Evolutionary conservation across 2,888 invertebrate species (phyloP), one percentile per base, ranked within the genome.

Genomic region (Heterodera filipjevi): DNA sequence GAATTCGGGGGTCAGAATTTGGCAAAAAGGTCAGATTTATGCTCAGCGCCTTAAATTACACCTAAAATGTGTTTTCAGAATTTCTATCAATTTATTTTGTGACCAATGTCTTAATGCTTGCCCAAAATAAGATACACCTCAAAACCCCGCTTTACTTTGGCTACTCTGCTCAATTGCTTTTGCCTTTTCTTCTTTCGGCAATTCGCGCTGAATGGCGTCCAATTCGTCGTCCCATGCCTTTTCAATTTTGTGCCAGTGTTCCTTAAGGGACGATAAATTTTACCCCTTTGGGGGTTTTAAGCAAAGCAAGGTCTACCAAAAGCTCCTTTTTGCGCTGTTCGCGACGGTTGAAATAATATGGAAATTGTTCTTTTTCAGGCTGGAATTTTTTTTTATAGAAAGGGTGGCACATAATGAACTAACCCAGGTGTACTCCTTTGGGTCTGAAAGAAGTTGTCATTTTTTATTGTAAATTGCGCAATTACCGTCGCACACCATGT

Each of bases 241-340:
- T 82, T 89, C 88, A 76, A 88, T 86, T 83, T 89, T 87, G 75
- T 86, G 81, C 89, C 89, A 89, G 73, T 87, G 87, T 49, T 85
- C 82, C 75, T 75, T 30, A 35, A 46, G 12, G 3, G 19, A 6
- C 1, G 8, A 6, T 22, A 14, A 19, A 46, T 30, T 16, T 16
- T 35, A 22, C 3, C 10, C n/a, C n/a, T n/a, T n/a, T n/a, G n/a
- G n/a, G n/a, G n/a, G n/a, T n/a, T 73, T 12, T n/a, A 44, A 10
- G 3, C 16, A 6, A 1, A 16, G 8, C 35, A 33, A 19, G 14
- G 33, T 30, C 44, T 19, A 75, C 75, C 77, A 89, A 82, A 71
- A 89, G 81, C 77, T 89, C 89, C 84, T 87, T 87, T 84, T 89
- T 89, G 78, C 87, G 84, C 80, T 85, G 83, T 79, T 89, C 89